Evolutionary conservation across 2,888 invertebrate species (phyloP).

Genomic region (Andrena haemorrhoa): DNA sequence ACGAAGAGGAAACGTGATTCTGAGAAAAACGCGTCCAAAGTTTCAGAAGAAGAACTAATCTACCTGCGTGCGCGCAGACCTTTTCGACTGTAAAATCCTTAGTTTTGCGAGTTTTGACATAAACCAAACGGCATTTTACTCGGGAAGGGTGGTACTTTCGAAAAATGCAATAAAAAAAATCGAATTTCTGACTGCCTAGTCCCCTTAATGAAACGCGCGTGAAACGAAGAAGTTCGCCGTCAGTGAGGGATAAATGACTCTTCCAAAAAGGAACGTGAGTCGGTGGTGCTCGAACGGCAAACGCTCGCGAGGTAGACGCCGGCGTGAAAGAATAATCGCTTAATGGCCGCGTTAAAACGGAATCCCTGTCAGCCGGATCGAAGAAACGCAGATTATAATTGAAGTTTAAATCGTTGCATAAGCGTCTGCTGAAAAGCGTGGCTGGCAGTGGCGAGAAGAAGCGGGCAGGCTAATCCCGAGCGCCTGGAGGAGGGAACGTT

Average conservation of each 20-base stretch:
- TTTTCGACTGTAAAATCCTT: no score
- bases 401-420: constrained; percentile 43
- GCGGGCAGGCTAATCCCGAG: constrained; percentile 43
- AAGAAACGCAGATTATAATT: constrained; percentile 26
- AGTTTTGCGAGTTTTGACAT: no score
- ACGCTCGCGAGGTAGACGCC: not conserved
- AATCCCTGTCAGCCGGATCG: not conserved
- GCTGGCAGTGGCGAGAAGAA: constrained; percentile 23
- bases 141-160: no score
- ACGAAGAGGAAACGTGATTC: no score
- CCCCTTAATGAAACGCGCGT: constrained; percentile 28
- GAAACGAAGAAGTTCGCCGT: constrained; percentile 1
- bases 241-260: constrained; percentile 13
- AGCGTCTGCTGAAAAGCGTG: constrained; percentile 33
- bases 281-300: not conserved
- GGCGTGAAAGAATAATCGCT: constrained; percentile 39
- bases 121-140: no score
- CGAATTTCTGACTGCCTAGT: no score
- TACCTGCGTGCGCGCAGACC: no score
- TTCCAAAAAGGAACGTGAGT: not conserved
- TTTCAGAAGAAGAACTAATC: no score
- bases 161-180: no score
- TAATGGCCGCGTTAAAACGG: constrained; percentile 39
- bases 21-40: no score
- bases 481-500: constrained; percentile 46